Evolutionary conservation across 2,888 invertebrate genomes (phyloP), one percentile per base, ranked within the genome.

Genomic region (Pristionchus mayeri): DNA sequence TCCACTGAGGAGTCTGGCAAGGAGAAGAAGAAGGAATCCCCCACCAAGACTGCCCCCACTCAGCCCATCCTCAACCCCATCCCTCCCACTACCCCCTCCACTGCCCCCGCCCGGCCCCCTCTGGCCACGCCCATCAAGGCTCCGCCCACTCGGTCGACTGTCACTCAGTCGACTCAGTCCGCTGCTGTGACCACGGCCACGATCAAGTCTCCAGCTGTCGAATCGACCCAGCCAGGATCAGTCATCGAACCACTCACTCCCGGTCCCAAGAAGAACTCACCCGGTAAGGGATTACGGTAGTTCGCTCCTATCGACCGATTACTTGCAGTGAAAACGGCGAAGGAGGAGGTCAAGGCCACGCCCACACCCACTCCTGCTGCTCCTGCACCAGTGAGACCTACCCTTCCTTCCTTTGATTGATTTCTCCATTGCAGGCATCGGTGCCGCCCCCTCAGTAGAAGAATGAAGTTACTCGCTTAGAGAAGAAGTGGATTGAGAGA

Each of bases 251-350:
- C 24, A 6, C 37, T 67, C 34, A 27, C 57, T 3, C 34, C 67
- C 37, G 67, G 37, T 37, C 67, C 67, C 67, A 37, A 34, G 67
- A 67, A 34, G 67, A 34, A 34, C 37, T 34, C 34, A 21, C 67
- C 67, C 67, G 67, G 67, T 67, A 67, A 18, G 37, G 67, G 67
- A 21, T 21, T 37, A 37, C 67, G 67, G 37, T 67, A 67, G 67
- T 37, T 60, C 16, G 27, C n/a, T n/a, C n/a, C 21, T 37, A 71
- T 71, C 4, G 75, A 75, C 27, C 13, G 34, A 75, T 48, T 37
- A 16, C 4, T 75, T 75, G 0, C 75, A 75, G 75, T 75, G 37
- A 75, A 75, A 44, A 75, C 75, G 6, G 75, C 44, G 16, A 16
- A 24, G 11, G 75, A 75, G 48, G 75, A 67, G 75, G 48, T 48